A percentile compares a stretch with the other conserved stretches of the same genome.
These are phyloP conservation scores for Kryptolebias marmoratus DNA, from an alignment of 2,113 vertebrate species.

Conservation along the genomic window DNA sequence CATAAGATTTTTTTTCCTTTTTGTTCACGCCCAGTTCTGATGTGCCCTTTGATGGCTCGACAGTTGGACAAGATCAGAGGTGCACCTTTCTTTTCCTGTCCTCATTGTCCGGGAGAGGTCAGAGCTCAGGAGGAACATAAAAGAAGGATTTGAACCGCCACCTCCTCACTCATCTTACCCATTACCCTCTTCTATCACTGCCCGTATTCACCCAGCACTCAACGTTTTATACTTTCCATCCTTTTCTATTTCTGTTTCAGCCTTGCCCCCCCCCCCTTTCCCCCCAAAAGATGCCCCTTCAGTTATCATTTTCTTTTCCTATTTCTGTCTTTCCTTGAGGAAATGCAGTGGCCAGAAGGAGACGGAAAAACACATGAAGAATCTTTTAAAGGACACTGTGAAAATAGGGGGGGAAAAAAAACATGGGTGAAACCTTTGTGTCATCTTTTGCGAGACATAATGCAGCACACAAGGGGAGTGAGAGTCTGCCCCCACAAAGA, in stretches of 20 bases:
- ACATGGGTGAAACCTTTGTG: slow-evolving; percentile 27
- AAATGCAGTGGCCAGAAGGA: background rate
- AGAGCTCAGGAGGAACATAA: slow-evolving; percentile 66
- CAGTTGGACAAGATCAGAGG: slow-evolving; percentile 34
- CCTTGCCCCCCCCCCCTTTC: background rate
- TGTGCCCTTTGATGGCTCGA: slow-evolving; percentile 34
- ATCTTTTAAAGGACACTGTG: slow-evolving; percentile 45
- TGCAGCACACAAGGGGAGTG: slow-evolving; percentile 5
- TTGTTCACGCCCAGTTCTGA: slow-evolving; percentile 25
- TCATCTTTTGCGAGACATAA: slow-evolving; percentile 30
- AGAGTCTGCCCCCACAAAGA: slow-evolving; percentile 30
- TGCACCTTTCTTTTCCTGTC: slow-evolving; percentile 19
- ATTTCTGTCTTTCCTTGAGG: slow-evolving; percentile 32
- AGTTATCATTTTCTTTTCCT: slow-evolving; percentile 1
- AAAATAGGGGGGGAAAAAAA: background rate
- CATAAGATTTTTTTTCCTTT: background rate
- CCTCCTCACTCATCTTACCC: slow-evolving; percentile 65
- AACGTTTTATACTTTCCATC: slow-evolving; percentile 5
- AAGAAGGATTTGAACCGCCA: slow-evolving; percentile 70
- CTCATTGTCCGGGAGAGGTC: slow-evolving; percentile 56
- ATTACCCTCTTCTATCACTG: slow-evolving; percentile 65
- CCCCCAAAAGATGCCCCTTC: background rate
- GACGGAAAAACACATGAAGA: slow-evolving; percentile 27
- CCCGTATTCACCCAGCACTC: slow-evolving; percentile 68
- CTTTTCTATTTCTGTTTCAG: slow-evolving; percentile 17